A percentile compares a stretch with the other conserved stretches of the same genome.
These are phyloP conservation scores for Quadriops clusia DNA, from an alignment of 2,888 invertebrate species.

Conservation along the genomic window DNA sequence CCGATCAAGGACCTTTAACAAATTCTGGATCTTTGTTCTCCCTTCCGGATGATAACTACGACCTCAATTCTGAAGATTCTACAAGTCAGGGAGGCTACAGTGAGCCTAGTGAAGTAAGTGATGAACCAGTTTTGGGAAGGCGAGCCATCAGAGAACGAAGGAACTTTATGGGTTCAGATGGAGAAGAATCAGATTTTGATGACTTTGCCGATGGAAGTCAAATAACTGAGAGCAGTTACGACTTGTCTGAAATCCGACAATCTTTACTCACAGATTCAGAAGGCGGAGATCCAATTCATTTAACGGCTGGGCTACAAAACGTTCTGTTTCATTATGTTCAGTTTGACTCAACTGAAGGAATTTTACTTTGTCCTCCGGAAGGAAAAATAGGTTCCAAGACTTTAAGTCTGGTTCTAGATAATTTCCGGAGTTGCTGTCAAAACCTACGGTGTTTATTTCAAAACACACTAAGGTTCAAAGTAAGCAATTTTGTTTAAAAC, in stretches of 20 bases:
- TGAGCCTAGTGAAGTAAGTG: conserved; percentile 53
- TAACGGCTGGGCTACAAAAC: conserved; percentile 61
- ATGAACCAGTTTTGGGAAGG: conserved; percentile 55
- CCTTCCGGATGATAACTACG: conserved; percentile 37
- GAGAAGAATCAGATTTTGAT: conserved; percentile 68
- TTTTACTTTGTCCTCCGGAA: conserved; percentile 51
- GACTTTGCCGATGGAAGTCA: conserved; percentile 53
- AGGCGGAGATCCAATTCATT: conserved; percentile 44
- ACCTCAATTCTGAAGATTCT: conserved; percentile 55
- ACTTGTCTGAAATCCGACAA: conserved; percentile 59
- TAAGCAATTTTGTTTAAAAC: no score
- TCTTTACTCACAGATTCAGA: conserved; percentile 60
- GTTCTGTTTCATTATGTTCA: conserved; percentile 66
- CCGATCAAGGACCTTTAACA: conserved; percentile 39
- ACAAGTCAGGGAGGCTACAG: conserved; percentile 54
- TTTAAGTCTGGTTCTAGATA: conserved; percentile 44
- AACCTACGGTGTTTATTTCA: conserved; percentile 61
- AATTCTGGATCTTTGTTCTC: conserved; percentile 36
- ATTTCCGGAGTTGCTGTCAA: conserved; percentile 60
- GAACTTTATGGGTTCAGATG: conserved; percentile 47
- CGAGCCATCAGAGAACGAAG: conserved; percentile 48
- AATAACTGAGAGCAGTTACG: conserved; percentile 49
- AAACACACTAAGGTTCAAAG: conserved; percentile 50
- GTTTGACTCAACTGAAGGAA: conserved; percentile 57
- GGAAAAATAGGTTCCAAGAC: conserved; percentile 27